Evolutionary conservation across 2,888 invertebrate genomes (phyloP), one percentile per base, ranked within the genome.

Genomic region (Drosophila suboccidentalis): DNA sequence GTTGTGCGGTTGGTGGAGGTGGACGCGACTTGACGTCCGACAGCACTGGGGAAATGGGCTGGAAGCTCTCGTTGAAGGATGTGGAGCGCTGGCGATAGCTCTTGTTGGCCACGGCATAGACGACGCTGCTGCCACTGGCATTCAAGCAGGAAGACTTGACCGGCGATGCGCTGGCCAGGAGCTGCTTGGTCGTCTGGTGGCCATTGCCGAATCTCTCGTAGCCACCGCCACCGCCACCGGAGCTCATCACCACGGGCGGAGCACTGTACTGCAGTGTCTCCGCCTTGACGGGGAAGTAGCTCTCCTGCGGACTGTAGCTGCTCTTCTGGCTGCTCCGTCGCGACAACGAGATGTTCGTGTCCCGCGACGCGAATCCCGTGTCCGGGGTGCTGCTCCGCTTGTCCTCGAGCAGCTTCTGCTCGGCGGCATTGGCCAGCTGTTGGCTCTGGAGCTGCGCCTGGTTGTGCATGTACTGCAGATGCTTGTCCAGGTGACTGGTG

Each of bases 1-100:
- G 71, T 8, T 49, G 54, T 41, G 90, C 82, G 51, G 92, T 65
- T 43, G 49, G 50, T 0, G 70, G 15, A 6, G 65, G 73, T 15
- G 61, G 61, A 1, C 76, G 79, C 34, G 57, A 59, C 43, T 76
- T 76, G n/a, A 39, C 29, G 5, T 75, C 92, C 10, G 91, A 87
- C 15, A 91, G 59, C 11, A 91, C 90, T 3, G 92, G 92, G 2
- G 91, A 90, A 61, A 92, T 90, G 10, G 92, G 84, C 63, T 92
- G 89, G 86, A 92, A 90, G 75, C 93, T 93, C 78, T 93, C 94
- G 0, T 93, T 93, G 76, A 94, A 94, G n/a, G 94, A 94, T 83
- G 94, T 92, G 38, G 94, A 94, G 38, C 93, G 92, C 55, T 94
- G 93, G 13, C 94, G 91, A 63, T 90, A 88, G 11, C 82, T 79